Evolutionary conservation across 1,140 invertebrate genomes (phyloP), one percentile per base, ranked within the genome.

Genomic region (Sinella curviseta): DNA sequence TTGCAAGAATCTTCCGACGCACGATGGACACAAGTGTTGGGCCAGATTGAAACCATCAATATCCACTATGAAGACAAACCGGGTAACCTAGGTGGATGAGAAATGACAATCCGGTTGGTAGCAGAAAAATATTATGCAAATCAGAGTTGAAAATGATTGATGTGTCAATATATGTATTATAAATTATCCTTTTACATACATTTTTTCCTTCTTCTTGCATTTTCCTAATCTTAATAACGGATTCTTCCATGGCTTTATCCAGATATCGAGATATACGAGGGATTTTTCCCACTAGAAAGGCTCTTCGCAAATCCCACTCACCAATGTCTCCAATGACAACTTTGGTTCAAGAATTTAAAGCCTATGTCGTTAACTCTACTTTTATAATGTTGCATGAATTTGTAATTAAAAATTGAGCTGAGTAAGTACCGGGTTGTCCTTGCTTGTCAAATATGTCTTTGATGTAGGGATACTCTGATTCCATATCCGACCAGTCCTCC

Each of bases 161-260:
- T n/a, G n/a, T n/a, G n/a, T n/a, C n/a, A n/a, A n/a, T n/a, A n/a
- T n/a, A n/a, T n/a, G n/a, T n/a, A n/a, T n/a, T n/a, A n/a, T n/a
- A n/a, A n/a, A n/a, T n/a, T n/a, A n/a, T n/a, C n/a, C n/a, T n/a
- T n/a, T n/a, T n/a, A n/a, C n/a, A n/a, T 70, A 70, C 65, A n/a
- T 70, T 70, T 33, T 70, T 70, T 1, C 65, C 65, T 31, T 70
- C 65, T n/a, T 30, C 8, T 24, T 70, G 65, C 65, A 70, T 70
- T 8, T 70, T 4, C 24, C 65, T 70, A n/a, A 70, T 70, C 31
- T 70, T 70, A 4, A 70, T 33, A 14, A 30, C 31, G n/a, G 65
- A 24, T 31, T 70, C 65, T 8, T 70, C 65, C 65, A 70, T 70
- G 12, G 65, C 65, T 70, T 70, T 70, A 30, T 70, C 65, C 3